Conservation (phyloP, 2,888 invertebrate species). For the Malacosoma neustria region DNA sequence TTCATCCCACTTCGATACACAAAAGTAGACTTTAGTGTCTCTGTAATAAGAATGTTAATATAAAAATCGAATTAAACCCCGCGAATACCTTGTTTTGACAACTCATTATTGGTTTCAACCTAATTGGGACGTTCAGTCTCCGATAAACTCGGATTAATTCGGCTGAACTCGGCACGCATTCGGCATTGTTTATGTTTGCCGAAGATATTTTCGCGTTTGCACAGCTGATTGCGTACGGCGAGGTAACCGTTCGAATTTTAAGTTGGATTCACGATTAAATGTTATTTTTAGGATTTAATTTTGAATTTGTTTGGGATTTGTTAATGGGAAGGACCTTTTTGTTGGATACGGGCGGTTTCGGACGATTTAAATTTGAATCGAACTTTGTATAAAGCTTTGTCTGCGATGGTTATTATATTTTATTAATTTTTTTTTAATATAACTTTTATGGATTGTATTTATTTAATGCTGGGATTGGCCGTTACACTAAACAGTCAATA, state of each 20-base stretch:
- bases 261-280: constrained; percentile 1
- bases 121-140: constrained; percentile 50
- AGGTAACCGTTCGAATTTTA: constrained; percentile 2
- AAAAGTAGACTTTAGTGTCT: constrained; percentile 25
- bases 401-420: no score
- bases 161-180: constrained; percentile 38
- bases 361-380: not conserved
- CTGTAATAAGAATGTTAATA: constrained; percentile 20
- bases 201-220: constrained; percentile 61
- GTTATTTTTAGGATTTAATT: constrained; percentile 1
- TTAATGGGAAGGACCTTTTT: not conserved
- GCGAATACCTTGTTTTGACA: constrained; percentile 62
- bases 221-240: constrained; percentile 48
- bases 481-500: no score
- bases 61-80: constrained; percentile 17
- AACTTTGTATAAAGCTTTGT: no score
- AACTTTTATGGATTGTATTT: no score
- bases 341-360: not conserved
- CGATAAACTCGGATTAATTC: constrained; percentile 22
- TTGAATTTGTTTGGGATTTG: constrained; percentile 1
- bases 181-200: constrained; percentile 47
- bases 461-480: no score
- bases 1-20: constrained; percentile 9
- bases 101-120: constrained; percentile 63
- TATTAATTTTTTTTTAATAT: no score